phyloP scores from a whole-genome alignment of 2,113 vertebrate species.

The Rhinolophus sinicus region DNA sequence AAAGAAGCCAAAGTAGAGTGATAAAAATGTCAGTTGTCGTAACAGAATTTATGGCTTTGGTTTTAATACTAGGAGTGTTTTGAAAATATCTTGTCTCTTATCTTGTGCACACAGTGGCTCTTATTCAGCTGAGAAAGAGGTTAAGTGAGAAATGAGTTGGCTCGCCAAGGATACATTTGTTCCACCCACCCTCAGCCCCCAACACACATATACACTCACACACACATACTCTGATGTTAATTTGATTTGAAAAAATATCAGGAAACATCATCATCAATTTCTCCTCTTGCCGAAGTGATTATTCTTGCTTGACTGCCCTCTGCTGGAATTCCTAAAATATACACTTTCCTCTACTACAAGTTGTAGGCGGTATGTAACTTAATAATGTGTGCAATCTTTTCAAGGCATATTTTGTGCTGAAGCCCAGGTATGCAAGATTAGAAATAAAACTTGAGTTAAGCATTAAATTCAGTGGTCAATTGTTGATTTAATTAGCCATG shows the following conservation, averaged over 20 bases:
- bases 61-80: constrained; percentile 64
- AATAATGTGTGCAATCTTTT: constrained; percentile 42
- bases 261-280: constrained; percentile 78
- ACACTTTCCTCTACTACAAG: constrained; percentile 76
- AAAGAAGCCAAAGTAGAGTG: constrained; percentile 74
- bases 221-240: constrained; percentile 68
- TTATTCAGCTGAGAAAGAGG: constrained; percentile 63
- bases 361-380: constrained; percentile 51
- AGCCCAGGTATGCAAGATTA: constrained; percentile 48
- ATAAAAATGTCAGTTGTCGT: constrained; percentile 78
- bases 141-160: constrained; percentile 76
- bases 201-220: constrained; percentile 66
- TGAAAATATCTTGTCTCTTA: constrained; percentile 68
- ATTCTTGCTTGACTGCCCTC: constrained; percentile 90
- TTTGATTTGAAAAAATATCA: constrained; percentile 73
- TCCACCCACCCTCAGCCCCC: constrained; percentile 65
- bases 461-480: constrained; percentile 58
- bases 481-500: constrained; percentile 75
- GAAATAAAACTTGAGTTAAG: constrained; percentile 66
- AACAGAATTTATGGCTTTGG: constrained; percentile 54
- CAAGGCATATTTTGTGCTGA: constrained; percentile 50
- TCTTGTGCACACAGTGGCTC: constrained; percentile 56
- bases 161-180: constrained; percentile 65
- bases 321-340: constrained; percentile 85
- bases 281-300: constrained; percentile 82